Percentiles rank a stretch among this genome's conserved stretches.
Conservation (phyloP, 2,797 vertebrate species). For the Macroramphosus scolopax region DNA sequence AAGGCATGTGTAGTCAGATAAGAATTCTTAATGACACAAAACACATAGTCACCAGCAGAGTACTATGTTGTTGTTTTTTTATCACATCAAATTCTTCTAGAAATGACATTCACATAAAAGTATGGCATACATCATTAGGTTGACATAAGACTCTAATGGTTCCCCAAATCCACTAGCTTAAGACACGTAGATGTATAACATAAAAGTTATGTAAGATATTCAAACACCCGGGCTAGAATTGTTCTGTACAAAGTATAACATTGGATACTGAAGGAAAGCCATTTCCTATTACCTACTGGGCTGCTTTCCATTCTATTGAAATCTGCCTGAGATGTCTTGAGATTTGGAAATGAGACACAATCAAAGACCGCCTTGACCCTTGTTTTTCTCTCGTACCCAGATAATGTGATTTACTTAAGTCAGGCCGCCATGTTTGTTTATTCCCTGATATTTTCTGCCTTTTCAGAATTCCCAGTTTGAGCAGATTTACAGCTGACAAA, state of each 20-base stretch:
- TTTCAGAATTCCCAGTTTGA: constrained; percentile 55
- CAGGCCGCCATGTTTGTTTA: constrained; percentile 47
- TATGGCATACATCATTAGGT: constrained; percentile 22
- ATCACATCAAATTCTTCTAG: constrained; percentile 43
- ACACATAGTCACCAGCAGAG: constrained; percentile 14
- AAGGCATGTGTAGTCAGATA: constrained; percentile 48
- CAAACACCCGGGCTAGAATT: constrained; percentile 48
- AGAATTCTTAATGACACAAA: constrained; percentile 29
- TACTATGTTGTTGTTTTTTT: constrained; percentile 24
- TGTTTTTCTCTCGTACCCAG: constrained; percentile 15
- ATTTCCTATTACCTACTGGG: constrained; percentile 46
- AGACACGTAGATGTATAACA: constrained; percentile 48
- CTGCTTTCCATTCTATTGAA: constrained; percentile 44
- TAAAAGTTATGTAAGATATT: constrained; percentile 43
- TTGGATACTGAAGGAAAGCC: constrained; percentile 37
- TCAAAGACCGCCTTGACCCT: constrained; percentile 39
- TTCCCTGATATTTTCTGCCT: constrained; percentile 65
- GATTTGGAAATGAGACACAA: constrained; percentile 61
- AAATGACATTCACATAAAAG: constrained; percentile 45
- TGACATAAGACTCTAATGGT: constrained; percentile 29
- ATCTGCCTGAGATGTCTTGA: constrained; percentile 72
- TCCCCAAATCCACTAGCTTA: constrained; percentile 26
- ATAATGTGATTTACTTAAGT: constrained; percentile 32
- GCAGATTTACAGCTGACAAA: constrained; percentile 50
- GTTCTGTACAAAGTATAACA: constrained; percentile 52